Conservation (phyloP, 2,797 vertebrate genomes). For the Cichlasoma orientale region DNA sequence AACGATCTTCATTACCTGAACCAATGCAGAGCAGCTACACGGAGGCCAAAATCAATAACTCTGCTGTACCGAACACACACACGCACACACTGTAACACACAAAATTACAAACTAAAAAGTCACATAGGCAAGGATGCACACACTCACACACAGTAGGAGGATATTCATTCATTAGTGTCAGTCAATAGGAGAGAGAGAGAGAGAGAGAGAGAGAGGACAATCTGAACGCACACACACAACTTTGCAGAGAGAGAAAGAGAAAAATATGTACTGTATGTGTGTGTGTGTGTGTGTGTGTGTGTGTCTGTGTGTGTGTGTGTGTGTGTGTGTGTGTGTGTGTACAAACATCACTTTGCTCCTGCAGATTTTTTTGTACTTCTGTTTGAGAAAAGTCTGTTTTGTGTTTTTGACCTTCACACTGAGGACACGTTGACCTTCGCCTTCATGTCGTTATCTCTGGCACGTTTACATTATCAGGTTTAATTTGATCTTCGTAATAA, state of each 20-base stretch:
- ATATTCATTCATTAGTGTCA: conserved; percentile 61
- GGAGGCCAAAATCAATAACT: conserved; percentile 68
- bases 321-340: background rate
- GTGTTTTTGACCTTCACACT: background rate
- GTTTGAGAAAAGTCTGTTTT: background rate
- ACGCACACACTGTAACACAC: conserved; percentile 13
- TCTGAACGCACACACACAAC: conserved; percentile 5
- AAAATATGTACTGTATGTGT: background rate
- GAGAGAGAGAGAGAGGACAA: background rate
- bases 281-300: background rate
- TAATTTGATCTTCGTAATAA: background rate
- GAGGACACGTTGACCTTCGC: background rate
- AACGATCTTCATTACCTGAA: conserved; percentile 69
- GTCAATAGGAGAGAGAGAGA: conserved; percentile 43
- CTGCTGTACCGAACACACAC: conserved; percentile 58
- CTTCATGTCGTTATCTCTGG: background rate
- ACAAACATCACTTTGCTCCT: background rate
- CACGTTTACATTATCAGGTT: background rate
- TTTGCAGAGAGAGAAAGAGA: background rate
- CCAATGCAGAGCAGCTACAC: conserved; percentile 68
- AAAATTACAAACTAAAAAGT: conserved; percentile 19
- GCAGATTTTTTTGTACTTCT: background rate
- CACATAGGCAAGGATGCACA: conserved; percentile 2
- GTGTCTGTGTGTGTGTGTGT: background rate
- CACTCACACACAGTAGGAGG: conserved; percentile 31